Base-by-base conservation (phyloP, 2,888 invertebrate genomes). In the Siphonodentalium dalli region DNA sequence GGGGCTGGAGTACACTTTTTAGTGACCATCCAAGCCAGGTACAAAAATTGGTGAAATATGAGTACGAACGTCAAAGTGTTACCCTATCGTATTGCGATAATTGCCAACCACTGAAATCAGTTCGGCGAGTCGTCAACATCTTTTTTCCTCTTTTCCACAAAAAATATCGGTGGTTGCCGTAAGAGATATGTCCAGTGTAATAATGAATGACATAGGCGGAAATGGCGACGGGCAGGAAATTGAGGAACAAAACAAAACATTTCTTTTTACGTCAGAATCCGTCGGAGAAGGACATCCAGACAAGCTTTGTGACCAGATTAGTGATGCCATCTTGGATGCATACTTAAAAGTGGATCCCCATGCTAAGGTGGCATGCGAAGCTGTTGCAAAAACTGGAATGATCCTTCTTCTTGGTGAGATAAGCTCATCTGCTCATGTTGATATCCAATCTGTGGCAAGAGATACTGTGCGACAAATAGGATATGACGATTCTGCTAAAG, bases 371-470 rank as follows among this genome's bases (percentile, higher is more conserved):
- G 96, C 96, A 66, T 96, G 96, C 82, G 95, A 98, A 87, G 93
- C 95, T 37, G 95, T 96, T 46, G 93, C 97, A 31, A 99, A 99
- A 84, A 99, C 98, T 61, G 98, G 99, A 59, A 97, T 99, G 96
- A 90, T 99, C 65, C 85, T 99, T 75, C 86, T 99, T 48, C 95
- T 95, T 80, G 99, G 99, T 54, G 99, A 99, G 87, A 97, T 99
- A 71, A 96, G 97, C 8, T 47, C 52, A 18, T 93, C 93, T 83
- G 98, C 97, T 20, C 89, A 90, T 63, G 91, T 99, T 55, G 97
- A 99, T 81, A 99, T 98, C 80, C 97, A 98, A 82, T 90, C 91
- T 83, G 91, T 99, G 66, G 94, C 98, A 43, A 87, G 99, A 65
- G 93, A 96, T 63, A 96, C 97, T 4, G 91, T 99, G 49, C 90